Percentiles rank a stretch among this genome's conserved stretches.
phyloP scores from a whole-genome alignment of 2,113 vertebrate species.

The Nyctereutes procyonoides region DNA sequence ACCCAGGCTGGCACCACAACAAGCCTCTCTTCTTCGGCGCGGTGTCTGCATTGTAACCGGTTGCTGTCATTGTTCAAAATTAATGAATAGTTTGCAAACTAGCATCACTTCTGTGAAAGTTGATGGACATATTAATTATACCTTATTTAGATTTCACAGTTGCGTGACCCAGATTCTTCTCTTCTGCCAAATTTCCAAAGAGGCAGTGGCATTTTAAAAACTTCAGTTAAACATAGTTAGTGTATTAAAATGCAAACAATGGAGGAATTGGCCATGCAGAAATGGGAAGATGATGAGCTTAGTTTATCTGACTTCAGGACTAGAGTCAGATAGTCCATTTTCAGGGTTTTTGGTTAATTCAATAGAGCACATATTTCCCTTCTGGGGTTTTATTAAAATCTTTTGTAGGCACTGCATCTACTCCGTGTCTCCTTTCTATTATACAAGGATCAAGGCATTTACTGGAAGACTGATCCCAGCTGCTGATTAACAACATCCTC shows the following conservation, averaged over 20 bases:
- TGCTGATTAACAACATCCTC: conserved; percentile 16
- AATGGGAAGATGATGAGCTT: conserved; percentile 15
- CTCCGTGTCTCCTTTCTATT: neutral
- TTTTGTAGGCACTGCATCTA: neutral
- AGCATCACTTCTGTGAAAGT: conserved; percentile 75
- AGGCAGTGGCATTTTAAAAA: conserved; percentile 68
- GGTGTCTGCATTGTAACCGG: conserved; percentile 59
- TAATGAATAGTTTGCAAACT: conserved; percentile 85
- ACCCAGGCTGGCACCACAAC: neutral
- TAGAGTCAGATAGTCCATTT: neutral
- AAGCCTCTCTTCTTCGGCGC: conserved; percentile 25
- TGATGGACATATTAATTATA: conserved; percentile 83
- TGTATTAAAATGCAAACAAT: conserved; percentile 57
- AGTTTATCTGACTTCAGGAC: conserved; percentile 25
- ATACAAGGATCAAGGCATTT: neutral
- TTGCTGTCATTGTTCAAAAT: conserved; percentile 79
- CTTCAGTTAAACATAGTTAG: conserved; percentile 48
- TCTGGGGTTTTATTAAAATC: conserved; percentile 22
- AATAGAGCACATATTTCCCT: neutral
- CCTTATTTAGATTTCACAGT: conserved; percentile 79
- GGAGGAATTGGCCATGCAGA: conserved; percentile 48
- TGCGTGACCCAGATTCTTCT: conserved; percentile 80
- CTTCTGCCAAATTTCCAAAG: conserved; percentile 72
- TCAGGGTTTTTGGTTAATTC: neutral
- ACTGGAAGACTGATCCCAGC: neutral